Evolutionary conservation across 2,113 vertebrate genomes (phyloP).

Genomic region (Bujurquina vittata): DNA sequence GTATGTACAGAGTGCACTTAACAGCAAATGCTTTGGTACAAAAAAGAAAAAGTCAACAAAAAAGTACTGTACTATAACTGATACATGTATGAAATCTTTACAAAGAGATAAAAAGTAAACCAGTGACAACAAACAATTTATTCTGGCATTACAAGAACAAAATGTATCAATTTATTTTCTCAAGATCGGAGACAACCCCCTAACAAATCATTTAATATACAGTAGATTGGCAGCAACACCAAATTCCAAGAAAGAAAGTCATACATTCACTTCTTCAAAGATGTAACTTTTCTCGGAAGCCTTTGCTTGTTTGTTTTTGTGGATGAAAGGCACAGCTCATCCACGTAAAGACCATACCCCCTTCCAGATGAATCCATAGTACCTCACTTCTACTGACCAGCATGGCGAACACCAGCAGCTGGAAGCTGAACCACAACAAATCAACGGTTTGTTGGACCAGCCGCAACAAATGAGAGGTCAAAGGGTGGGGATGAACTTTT

Average conservation of each 20-base stretch:
- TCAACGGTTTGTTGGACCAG: background rate
- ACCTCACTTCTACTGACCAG: background rate
- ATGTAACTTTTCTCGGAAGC: constrained; percentile 5
- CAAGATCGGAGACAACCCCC: background rate
- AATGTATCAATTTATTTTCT: background rate
- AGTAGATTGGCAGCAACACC: constrained; percentile 27
- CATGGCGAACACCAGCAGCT: background rate
- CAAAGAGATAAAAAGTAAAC: constrained; percentile 31
- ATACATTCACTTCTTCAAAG: constrained; percentile 54
- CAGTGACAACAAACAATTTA: background rate
- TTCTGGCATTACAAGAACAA: background rate
- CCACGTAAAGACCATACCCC: background rate
- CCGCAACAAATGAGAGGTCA: background rate
- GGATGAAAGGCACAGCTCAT: background rate
- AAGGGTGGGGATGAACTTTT: background rate
- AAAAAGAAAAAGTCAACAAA: background rate
- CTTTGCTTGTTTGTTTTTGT: background rate
- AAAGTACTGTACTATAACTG: background rate
- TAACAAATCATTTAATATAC: constrained; percentile 14
- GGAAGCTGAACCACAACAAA: background rate
- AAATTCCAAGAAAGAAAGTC: constrained; percentile 38
- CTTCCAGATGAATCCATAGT: background rate
- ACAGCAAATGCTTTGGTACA: constrained; percentile 32
- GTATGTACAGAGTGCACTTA: constrained; percentile 59
- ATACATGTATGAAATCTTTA: constrained; percentile 13